Evolutionary conservation across 2,797 vertebrate genomes (phyloP), one percentile per base, ranked within the genome.

Genomic region (Chromobotia macracanthus): DNA sequence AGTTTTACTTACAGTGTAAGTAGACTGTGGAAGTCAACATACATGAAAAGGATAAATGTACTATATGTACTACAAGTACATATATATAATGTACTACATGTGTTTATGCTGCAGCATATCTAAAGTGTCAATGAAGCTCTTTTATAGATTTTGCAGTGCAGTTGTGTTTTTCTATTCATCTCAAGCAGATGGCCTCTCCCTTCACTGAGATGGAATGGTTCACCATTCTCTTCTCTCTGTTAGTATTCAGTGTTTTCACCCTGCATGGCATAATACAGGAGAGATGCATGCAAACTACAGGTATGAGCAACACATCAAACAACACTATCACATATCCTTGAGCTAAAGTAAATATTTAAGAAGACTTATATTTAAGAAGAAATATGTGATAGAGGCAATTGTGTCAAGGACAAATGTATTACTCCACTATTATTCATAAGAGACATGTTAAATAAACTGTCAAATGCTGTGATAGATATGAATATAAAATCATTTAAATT

Each of bases 201-300:
- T 79, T 88, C 21, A 85, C 88, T 1, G 91, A 93, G 84, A 77
- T 93, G 79, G 92, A 94, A 82, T 85, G 31, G 56, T 12, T 86
- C 79, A 86, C 64, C 3, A 87, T 93, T 76, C 1, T 91, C 41
- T 89, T 93, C 74, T 91, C 90, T 44, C 83, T 93, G 21, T 46
- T 92, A 83, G 88, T 92, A 48, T 94, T 94, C 35, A 55, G 82
- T 80, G 85, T 94, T 67, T 88, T 90, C 84, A 90, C 90, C 15
- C 81, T 92, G 12, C 82, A 65, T 31, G 92, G 92, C 75, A 87
- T 92, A 58, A 81, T 93, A 56, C 82, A 58, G 0, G 90, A 93
- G 63, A 81, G 73, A 8, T 76, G 69, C 48, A 64, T 65, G 73
- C 5, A 28, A 11, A 38, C 66, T 1, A 28, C 87, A 38, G 90